Percentiles rank a stretch among this genome's conserved stretches.
Conservation (phyloP, 2,888 invertebrate species). For the Julus scandinavius region DNA sequence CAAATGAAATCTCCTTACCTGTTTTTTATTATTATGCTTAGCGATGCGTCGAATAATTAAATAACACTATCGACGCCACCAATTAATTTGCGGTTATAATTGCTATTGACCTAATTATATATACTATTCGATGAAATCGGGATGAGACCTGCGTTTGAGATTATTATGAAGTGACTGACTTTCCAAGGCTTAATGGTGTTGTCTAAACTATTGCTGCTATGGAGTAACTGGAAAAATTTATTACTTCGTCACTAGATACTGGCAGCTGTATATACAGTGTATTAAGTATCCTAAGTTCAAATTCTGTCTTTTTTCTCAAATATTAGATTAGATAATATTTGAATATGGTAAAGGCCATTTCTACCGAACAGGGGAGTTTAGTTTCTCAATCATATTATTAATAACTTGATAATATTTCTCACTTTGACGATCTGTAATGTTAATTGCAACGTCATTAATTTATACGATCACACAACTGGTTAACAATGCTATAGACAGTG, state of each 20-base stretch:
- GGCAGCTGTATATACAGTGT: constrained; percentile 24
- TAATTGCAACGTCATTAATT: neutral
- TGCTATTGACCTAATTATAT: constrained; percentile 28
- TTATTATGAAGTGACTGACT: neutral
- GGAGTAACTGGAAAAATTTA: neutral
- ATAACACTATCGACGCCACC: neutral
- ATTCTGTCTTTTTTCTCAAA: neutral
- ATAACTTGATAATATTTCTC: neutral
- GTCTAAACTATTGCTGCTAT: neutral
- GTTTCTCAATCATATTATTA: neutral
- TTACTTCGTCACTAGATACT: neutral
- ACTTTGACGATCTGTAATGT: neutral
- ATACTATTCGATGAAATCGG: neutral
- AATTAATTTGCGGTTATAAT: constrained; percentile 27
- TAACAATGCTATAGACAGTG: constrained; percentile 35
- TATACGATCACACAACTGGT: neutral
- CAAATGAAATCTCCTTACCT: constrained; percentile 14
- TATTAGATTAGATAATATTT: constrained; percentile 33
- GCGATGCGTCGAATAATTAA: neutral
- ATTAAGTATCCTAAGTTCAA: neutral
- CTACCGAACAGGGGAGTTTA: neutral
- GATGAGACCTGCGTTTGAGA: constrained; percentile 43
- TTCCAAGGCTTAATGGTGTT: neutral
- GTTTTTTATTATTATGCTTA: neutral
- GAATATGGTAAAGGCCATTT: neutral